Evolutionary conservation across 2,888 invertebrate genomes (phyloP).

Genomic region (Gortyna flavago): DNA sequence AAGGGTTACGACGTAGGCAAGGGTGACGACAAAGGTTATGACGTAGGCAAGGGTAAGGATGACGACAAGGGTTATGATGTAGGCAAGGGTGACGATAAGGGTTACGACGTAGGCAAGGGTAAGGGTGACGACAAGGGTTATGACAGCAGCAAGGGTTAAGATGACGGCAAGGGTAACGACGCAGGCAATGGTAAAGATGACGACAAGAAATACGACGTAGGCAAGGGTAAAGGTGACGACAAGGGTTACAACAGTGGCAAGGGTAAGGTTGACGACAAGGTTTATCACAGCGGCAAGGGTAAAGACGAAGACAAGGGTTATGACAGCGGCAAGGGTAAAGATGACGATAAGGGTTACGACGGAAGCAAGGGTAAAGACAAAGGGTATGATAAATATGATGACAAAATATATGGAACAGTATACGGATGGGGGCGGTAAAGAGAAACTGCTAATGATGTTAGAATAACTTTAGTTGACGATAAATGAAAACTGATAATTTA

Average conservation of each 20-base stretch:
- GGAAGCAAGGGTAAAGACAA: constrained; percentile 5
- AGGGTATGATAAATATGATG: constrained; percentile 25
- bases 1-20: not conserved
- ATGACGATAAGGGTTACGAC: not conserved
- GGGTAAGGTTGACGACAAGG: not conserved
- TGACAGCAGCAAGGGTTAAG: constrained; percentile 1
- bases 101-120: not conserved
- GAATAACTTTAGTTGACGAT: not conserved
- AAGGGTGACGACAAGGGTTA: constrained; percentile 4
- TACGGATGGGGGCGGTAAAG: constrained; percentile 44
- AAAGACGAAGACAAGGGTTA: not conserved
- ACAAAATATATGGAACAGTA: constrained; percentile 47
- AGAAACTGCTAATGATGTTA: constrained; percentile 3
- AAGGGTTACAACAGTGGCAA: constrained; percentile 11
- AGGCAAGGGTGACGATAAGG: constrained; percentile 17
- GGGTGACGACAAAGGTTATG: not conserved
- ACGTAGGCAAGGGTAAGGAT: not conserved
- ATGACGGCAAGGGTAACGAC: not conserved
- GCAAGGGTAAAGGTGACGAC: not conserved
- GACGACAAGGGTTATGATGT: not conserved
- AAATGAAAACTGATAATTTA: constrained; percentile 19
- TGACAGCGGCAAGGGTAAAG: not conserved
- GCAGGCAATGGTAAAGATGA: too few relatives aligned
- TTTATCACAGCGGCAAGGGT: constrained; percentile 1
- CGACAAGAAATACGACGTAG: too few relatives aligned